Evolutionary conservation across 2,888 invertebrate genomes (phyloP).

Genomic region (Euzetes globulus): DNA sequence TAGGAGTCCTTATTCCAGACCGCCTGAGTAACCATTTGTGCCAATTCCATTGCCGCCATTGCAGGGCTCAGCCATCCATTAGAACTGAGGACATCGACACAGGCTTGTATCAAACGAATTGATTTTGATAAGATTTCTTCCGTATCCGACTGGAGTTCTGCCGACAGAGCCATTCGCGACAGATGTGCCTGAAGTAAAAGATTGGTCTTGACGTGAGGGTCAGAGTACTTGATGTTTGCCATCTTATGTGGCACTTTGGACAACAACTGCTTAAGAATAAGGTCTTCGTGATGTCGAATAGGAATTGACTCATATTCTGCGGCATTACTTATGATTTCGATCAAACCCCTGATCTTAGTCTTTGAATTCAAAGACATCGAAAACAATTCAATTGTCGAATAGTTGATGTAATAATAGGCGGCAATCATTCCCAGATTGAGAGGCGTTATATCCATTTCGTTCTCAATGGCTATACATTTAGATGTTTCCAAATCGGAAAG

Average conservation of each 20-base stretch:
- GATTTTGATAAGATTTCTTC: slow-evolving; percentile 73
- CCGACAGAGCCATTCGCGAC: slow-evolving; percentile 84
- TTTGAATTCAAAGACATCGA: slow-evolving; percentile 91
- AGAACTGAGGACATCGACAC: slow-evolving; percentile 81
- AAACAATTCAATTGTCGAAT: slow-evolving; percentile 96
- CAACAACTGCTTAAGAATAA: slow-evolving; percentile 58
- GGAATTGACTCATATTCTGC: slow-evolving; percentile 92
- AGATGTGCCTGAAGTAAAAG: slow-evolving; percentile 90
- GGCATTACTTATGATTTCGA: slow-evolving; percentile 96
- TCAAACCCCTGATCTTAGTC: slow-evolving; percentile 90
- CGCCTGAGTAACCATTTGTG: slow-evolving; percentile 99
- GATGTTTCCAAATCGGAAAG: slow-evolving; percentile 88
- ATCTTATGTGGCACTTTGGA: slow-evolving; percentile 57
- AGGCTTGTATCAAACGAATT: slow-evolving; percentile 59
- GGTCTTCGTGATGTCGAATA: slow-evolving; percentile 90
- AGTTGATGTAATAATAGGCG: slow-evolving; percentile 98
- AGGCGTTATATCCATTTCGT: slow-evolving; percentile 94
- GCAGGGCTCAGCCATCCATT: slow-evolving; percentile 98
- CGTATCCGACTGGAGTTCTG: slow-evolving; percentile 93
- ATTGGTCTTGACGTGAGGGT: slow-evolving; percentile 95
- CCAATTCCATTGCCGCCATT: slow-evolving; percentile 97
- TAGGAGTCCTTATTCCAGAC: slow-evolving; percentile 99
- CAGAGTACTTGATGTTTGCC: slow-evolving; percentile 72
- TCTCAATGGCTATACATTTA: slow-evolving; percentile 94
- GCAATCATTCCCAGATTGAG: slow-evolving; percentile 99